Base-by-base conservation (phyloP, 1,140 invertebrate genomes). In the Oreohelix idahoensis region DNA sequence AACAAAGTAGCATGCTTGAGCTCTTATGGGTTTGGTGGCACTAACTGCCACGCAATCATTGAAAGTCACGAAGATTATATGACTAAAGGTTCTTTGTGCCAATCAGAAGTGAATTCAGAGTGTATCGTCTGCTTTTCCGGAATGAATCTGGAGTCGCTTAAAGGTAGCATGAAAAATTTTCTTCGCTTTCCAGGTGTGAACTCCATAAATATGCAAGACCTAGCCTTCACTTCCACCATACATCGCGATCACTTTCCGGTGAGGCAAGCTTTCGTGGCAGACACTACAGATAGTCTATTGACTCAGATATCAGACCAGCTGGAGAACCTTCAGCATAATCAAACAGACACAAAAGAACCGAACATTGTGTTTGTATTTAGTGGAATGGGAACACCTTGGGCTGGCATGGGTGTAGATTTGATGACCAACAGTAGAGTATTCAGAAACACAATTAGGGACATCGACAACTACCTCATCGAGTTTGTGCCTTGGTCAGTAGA, bases 11-110 rank as follows among this genome's bases (percentile, higher is more conserved):
- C 86, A 23, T 87, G 86, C 71, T 80, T 89, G 20, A 90, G 89
- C 70, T 88, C 85, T 53, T 90, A 89, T 83, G 89, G 89, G 0
- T 90, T 89, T 83, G 89, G 89, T 26, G 89, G 89, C 17, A 87
- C 87, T 39, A 90, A 90, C 71, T 71, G 79, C 11, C 89, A 90
- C 82, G 88, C 86, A 35, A 73, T 88, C 42, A 58, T 89, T 53
- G 45, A 75, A 36, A 69, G 83, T 4, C 83, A 82, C 45, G 79
- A 77, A 20, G 35, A 84, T 17, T 1, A 49, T 75, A 32, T 51
- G n/a, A n/a, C n/a, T n/a, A n/a, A n/a, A n/a, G n/a, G n/a, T n/a
- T n/a, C n/a, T n/a, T 17, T 8, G 15, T 45, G 53, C 94, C 36
- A 69, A 38, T 13, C 63, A 13, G 29, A 26, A 38, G 8, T 20